Percentiles rank a stretch among this genome's conserved stretches.
Conservation (phyloP, 2,797 vertebrate genomes). For the Phoebastria nigripes region DNA sequence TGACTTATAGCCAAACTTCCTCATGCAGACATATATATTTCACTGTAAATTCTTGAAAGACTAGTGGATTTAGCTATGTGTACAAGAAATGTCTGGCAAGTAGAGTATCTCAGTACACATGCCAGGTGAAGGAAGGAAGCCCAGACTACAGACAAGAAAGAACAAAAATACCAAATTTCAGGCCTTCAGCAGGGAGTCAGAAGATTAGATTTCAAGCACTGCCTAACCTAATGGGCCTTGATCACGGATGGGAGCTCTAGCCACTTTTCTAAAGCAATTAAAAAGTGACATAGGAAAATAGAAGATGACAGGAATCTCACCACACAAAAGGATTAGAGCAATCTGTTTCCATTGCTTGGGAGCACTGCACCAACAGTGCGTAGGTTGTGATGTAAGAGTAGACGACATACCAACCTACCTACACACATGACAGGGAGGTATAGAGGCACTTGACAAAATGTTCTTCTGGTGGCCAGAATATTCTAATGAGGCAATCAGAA, state of each 20-base stretch:
- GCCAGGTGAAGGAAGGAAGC: background rate
- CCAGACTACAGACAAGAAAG: background rate
- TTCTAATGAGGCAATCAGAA: background rate
- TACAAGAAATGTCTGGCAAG: background rate
- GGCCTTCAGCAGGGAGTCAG: background rate
- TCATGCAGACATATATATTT: background rate
- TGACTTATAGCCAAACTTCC: background rate
- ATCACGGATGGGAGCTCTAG: background rate
- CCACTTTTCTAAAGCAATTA: background rate
- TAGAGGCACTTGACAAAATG: background rate
- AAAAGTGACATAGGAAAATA: background rate
- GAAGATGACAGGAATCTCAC: background rate
- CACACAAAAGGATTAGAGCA: background rate
- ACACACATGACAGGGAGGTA: background rate
- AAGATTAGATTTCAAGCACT: constrained; percentile 3
- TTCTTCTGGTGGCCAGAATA: background rate
- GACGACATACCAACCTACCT: background rate
- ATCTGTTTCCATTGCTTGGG: background rate
- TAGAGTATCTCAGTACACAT: background rate
- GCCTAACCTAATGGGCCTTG: background rate
- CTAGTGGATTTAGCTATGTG: background rate
- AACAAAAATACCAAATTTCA: background rate
- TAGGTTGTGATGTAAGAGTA: background rate
- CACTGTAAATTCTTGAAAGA: background rate
- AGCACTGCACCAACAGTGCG: background rate